Conservation (phyloP, 2,797 vertebrate species). For the Trachurus trachurus region DNA sequence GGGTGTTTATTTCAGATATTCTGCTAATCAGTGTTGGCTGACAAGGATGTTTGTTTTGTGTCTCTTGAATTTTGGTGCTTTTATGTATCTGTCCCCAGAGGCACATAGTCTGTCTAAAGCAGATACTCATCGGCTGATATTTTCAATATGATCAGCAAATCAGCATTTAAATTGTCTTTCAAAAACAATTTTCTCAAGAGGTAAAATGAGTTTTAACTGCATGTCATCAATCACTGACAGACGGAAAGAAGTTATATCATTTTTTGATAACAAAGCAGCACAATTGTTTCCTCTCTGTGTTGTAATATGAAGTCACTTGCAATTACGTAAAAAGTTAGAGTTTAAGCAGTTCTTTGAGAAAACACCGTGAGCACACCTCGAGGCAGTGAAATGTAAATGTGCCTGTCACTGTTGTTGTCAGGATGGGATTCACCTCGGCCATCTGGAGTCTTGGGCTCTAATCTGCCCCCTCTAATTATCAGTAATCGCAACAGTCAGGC, state of each 20-base stretch:
- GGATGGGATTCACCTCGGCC: slow-evolving; percentile 74
- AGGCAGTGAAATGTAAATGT: slow-evolving; percentile 44
- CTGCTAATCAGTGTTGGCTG: neutral
- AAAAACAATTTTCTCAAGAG: slow-evolving; percentile 15
- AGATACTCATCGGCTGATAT: neutral
- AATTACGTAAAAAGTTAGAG: neutral
- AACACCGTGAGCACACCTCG: slow-evolving; percentile 15
- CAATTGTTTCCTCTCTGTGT: neutral
- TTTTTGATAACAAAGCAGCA: neutral
- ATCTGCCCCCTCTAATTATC: slow-evolving; percentile 78
- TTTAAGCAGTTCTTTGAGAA: neutral
- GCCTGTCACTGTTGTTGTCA: slow-evolving; percentile 33
- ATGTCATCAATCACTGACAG: slow-evolving; percentile 13
- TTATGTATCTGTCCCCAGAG: neutral
- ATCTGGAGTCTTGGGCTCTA: slow-evolving; percentile 79
- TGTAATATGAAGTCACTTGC: neutral
- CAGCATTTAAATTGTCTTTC: slow-evolving; percentile 7
- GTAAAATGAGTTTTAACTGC: slow-evolving; percentile 36
- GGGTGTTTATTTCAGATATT: neutral
- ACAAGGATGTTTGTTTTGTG: neutral
- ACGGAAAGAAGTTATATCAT: neutral
- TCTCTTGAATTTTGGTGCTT: neutral
- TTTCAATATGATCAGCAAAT: neutral
- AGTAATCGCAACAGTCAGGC: slow-evolving; percentile 75
- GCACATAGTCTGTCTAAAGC: too few relatives aligned